These are phyloP conservation scores for Nasonovia ribisnigri DNA, from an alignment of 2,888 invertebrate species.

Conservation along the genomic window DNA sequence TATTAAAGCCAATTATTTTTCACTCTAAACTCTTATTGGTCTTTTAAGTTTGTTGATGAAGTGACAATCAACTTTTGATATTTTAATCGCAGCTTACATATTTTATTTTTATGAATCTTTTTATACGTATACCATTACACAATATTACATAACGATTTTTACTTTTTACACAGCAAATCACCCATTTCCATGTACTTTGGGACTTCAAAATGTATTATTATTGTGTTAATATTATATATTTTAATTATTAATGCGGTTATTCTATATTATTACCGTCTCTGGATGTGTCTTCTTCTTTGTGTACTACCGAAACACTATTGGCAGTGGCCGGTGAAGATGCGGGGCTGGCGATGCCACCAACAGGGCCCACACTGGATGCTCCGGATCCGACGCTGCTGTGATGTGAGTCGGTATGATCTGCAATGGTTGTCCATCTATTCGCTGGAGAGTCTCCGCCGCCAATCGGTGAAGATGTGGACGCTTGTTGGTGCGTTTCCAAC, in stretches of 20 bases:
- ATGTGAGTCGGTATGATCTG: constrained; percentile 67
- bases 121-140: background rate
- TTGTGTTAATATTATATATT: too few species aligned
- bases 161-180: background rate
- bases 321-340: constrained; percentile 69
- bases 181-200: background rate
- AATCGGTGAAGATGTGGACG: constrained; percentile 61
- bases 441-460: constrained; percentile 71
- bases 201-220: background rate
- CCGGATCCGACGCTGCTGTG: constrained; percentile 69
- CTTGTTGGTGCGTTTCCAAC: constrained; percentile 59
- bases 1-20: background rate
- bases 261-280: constrained; percentile 64
- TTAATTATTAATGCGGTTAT: background rate
- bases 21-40: background rate
- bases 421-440: constrained; percentile 54
- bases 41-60: background rate
- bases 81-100: background rate
- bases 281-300: constrained; percentile 75
- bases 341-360: constrained; percentile 70
- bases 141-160: background rate
- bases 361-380: constrained; percentile 70
- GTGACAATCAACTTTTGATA: background rate
- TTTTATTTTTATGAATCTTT: background rate
- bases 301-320: constrained; percentile 66